Evolutionary conservation across 2,888 invertebrate species (phyloP), one percentile per base, ranked within the genome.

Genomic region (Schizotus pectinicornis): DNA sequence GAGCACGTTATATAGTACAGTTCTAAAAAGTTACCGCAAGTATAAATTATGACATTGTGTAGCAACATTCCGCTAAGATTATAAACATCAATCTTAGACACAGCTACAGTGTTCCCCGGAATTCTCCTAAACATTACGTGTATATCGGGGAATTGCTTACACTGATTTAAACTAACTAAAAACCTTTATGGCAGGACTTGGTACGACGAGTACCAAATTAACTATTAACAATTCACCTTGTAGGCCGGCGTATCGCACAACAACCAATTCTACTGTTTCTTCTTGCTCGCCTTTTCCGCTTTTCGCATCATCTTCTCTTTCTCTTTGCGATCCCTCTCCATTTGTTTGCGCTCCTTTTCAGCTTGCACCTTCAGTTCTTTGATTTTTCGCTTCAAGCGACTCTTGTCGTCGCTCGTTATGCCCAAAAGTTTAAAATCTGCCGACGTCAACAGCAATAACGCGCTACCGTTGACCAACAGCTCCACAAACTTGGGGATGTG

Each of bases 341-440:
- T 87, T 55, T 89, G 88, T 65, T 87, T 85, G 63, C 85, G 82
- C 73, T 88, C 88, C 70, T 86, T 87, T 68, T 89, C 89, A 32
- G 87, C 88, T 73, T 89, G 89, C 58, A 86, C 80, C 70, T 90
- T 88, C 41, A 94, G 83, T 69, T 94, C 93, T 80, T 94, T 94
- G 66, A 94, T 86, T 76, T 92, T 91, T 36, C 92, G 85, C 79
- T 94, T 94, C 75, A 94, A 83, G 65, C 90, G 87, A 63, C 88
- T 87, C 77, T 94, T 93, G 78, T 94, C 93, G 59, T 92, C 91
- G 34, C 88, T 86, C 50, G 85, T 84, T 43, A 94, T 87, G 41
- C 92, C 92, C 41, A 93, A 84, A 64, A 89, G 86, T 82, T 98
- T 98, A 64, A 98, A 88, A 81, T 95, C 95, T 56, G 92, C 88